These are phyloP conservation scores for Synergus umbraculus DNA, from an alignment of 2,888 invertebrate genomes.

Conservation along the genomic window DNA sequence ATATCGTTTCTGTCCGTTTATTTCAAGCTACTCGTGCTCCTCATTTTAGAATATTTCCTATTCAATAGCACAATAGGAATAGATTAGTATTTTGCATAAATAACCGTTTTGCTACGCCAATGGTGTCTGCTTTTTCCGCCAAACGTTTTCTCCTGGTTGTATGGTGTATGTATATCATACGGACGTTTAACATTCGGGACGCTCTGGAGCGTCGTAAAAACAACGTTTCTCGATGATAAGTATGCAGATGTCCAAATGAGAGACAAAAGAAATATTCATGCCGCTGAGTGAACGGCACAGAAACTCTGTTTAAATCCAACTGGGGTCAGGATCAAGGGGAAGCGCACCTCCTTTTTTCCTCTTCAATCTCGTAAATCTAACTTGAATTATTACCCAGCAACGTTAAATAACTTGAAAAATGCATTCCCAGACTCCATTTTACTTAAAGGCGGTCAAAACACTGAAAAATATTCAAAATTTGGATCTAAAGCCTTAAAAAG, in stretches of 20 bases:
- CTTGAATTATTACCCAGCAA: neutral
- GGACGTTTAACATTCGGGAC: constrained; percentile 37
- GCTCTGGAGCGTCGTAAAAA: constrained; percentile 13
- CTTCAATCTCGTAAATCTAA: neutral
- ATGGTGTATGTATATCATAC: constrained; percentile 32
- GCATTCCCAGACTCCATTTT: neutral
- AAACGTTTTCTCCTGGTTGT: constrained; percentile 25
- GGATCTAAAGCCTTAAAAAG: neutral
- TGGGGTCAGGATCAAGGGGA: constrained; percentile 25
- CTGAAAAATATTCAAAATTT: neutral
- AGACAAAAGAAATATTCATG: constrained; percentile 28
- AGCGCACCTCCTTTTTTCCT: neutral
- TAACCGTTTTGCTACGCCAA: constrained; percentile 33
- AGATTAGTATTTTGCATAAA: constrained; percentile 20
- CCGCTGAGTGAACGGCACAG: constrained; percentile 19
- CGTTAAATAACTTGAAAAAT: neutral
- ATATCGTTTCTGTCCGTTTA: neutral
- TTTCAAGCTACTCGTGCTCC: neutral
- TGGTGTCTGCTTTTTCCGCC: constrained; percentile 23
- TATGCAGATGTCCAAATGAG: constrained; percentile 10
- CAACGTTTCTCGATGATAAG: constrained; percentile 33
- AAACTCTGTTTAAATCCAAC: neutral
- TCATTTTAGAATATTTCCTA: constrained; percentile 2
- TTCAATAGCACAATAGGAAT: constrained; percentile 15
- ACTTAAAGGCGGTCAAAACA: neutral